Evolutionary conservation across 1,140 invertebrate species (phyloP), one percentile per base, ranked within the genome.

Genomic region (Pseudomyrmex flavicornis): DNA sequence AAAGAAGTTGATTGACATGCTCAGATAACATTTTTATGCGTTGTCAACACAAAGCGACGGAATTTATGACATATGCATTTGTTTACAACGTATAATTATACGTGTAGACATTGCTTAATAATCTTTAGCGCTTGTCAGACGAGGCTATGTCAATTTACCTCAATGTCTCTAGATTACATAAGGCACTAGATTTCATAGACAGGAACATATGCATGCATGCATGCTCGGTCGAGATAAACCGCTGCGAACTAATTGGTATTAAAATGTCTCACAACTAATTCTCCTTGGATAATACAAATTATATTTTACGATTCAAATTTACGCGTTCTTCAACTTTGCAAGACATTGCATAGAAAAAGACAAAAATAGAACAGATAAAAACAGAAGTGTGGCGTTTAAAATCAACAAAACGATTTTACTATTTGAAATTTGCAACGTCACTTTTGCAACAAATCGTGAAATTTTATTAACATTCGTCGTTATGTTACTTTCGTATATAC

Each of bases 101-200:
- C 68, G 86, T 74, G 66, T 63, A 54, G 79, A 79, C 73, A 87
- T 74, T 72, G 69, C 46, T 80, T 35, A 84, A 84, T 70, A 87
- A 87, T 87, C 82, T 66, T 79, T 58, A 65, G 44, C 26, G 61
- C 66, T 87, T 70, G 86, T 79, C 82, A 70, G 65, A 44, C 58
- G 70, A 87, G 79, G 68, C 74, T 79, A 84, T 88, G 86, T 87
- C 86, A 87, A 87, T 88, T 88, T 80, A 87, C 74, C 76, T 65
- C 73, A 74, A 87, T 88, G 86, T 84, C 74, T 88, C 74, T 48
- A 75, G 20, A 44, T 22, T 70, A 73, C 61, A 73, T 62, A 66
- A 79, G 65, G 56, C 65, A 46, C 73, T 63, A 82, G 68, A 82
- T 50, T 52, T 63, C 22, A 83, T 50, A 65, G 59, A 35, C 59